These are phyloP conservation scores for Halcyon chelicuti DNA, from an alignment of 2,797 vertebrate genomes.

Conservation along the genomic window DNA sequence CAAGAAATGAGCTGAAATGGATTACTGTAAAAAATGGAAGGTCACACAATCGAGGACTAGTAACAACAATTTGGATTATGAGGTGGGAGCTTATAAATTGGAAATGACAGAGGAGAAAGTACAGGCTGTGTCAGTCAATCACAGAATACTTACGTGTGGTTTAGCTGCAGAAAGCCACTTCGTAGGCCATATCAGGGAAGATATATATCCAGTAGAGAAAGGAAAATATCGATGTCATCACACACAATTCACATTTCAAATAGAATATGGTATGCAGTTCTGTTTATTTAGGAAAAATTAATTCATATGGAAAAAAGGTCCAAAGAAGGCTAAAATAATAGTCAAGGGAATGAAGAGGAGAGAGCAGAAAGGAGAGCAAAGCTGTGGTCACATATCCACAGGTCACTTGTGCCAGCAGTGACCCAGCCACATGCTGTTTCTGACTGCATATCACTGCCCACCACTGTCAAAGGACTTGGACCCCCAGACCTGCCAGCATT, in stretches of 20 bases:
- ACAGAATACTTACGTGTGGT: neutral
- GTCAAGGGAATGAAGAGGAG: neutral
- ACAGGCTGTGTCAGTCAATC: neutral
- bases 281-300: neutral
- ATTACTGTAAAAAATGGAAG: slow-evolving; percentile 1
- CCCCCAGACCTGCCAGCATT: neutral
- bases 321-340: neutral
- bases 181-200: neutral
- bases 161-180: neutral
- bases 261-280: neutral
- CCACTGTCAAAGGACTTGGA: neutral
- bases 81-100: slow-evolving; percentile 3
- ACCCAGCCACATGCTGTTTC: rapidly evolving
- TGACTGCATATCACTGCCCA: neutral
- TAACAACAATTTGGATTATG: slow-evolving; percentile 13
- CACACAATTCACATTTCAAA: neutral
- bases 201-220: neutral
- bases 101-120: slow-evolving; percentile 27
- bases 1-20: neutral
- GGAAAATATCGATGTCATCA: neutral
- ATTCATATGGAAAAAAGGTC: neutral
- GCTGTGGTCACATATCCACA: rapidly evolving
- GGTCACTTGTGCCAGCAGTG: neutral
- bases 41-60: neutral
- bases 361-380: neutral